Percentiles rank a stretch among this genome's conserved stretches.
These are phyloP conservation scores for Acinonyx jubatus DNA, from an alignment of 2,113 vertebrate species.

Conservation along the genomic window DNA sequence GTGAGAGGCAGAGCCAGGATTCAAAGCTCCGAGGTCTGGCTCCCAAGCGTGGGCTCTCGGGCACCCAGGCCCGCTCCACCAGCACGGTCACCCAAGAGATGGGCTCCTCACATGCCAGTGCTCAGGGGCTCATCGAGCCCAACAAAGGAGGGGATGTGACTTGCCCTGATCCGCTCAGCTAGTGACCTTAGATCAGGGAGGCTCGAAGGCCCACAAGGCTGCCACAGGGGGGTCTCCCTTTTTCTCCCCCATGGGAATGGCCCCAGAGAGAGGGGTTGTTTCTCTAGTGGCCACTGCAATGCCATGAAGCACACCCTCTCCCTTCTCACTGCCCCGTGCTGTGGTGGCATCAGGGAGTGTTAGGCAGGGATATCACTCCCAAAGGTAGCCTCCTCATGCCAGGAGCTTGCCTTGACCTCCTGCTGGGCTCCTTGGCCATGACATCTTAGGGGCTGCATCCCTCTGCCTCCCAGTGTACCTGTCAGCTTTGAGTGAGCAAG, in stretches of 20 bases:
- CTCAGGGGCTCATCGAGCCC: background rate
- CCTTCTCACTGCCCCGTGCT: rapidly evolving
- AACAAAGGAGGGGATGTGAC: background rate
- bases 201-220: background rate
- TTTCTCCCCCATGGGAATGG: background rate
- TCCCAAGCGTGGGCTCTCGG: background rate
- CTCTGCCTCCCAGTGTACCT: background rate
- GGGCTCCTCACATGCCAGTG: background rate
- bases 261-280: background rate
- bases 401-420: background rate
- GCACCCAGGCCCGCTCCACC: too few species aligned
- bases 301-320: background rate
- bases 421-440: background rate
- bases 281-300: background rate
- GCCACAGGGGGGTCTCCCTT: background rate
- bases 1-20: background rate
- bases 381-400: background rate
- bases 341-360: background rate
- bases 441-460: background rate
- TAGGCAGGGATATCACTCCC: background rate
- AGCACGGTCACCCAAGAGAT: background rate
- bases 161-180: background rate
- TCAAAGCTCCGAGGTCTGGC: background rate
- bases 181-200: background rate
- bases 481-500: background rate